Evolutionary conservation across 2,113 vertebrate species (phyloP).

Genomic region (Seriola rivoliana): DNA sequence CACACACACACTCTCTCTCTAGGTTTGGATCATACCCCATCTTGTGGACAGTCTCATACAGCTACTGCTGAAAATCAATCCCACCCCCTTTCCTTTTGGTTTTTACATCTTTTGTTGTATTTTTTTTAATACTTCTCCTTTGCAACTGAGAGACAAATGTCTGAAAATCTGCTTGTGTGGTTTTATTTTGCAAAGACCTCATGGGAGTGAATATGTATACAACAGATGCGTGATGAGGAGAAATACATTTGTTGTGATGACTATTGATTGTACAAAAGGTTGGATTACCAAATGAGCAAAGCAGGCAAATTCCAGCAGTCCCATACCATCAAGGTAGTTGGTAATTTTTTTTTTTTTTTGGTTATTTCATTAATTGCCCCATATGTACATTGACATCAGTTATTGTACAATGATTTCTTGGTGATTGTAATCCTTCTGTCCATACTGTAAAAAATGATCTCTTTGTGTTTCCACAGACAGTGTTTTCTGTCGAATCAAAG

Average conservation of each 20-base stretch:
- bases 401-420: neutral
- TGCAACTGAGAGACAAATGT: neutral
- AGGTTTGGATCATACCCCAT: constrained; percentile 66
- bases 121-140: constrained; percentile 11
- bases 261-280: neutral
- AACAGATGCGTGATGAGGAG: too few species aligned
- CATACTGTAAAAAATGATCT: neutral
- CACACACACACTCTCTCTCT: neutral
- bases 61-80: neutral
- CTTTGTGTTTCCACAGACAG: neutral
- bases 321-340: neutral
- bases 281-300: neutral
- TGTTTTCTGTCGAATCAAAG: neutral
- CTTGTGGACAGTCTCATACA: constrained; percentile 69
- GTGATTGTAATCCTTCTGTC: neutral
- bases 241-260: constrained; percentile 1
- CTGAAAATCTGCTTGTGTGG: neutral
- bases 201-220: neutral
- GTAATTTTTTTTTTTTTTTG: neutral
- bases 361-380: neutral
- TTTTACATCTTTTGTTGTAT: constrained; percentile 15
- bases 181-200: neutral
- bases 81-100: neutral
- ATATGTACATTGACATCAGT: neutral
- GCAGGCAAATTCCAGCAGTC: too few species aligned